Percentiles rank a stretch among this genome's conserved stretches.
Evolutionary conservation across 2,888 invertebrate species (phyloP).

Genomic region (Balanococcus diminutus): DNA sequence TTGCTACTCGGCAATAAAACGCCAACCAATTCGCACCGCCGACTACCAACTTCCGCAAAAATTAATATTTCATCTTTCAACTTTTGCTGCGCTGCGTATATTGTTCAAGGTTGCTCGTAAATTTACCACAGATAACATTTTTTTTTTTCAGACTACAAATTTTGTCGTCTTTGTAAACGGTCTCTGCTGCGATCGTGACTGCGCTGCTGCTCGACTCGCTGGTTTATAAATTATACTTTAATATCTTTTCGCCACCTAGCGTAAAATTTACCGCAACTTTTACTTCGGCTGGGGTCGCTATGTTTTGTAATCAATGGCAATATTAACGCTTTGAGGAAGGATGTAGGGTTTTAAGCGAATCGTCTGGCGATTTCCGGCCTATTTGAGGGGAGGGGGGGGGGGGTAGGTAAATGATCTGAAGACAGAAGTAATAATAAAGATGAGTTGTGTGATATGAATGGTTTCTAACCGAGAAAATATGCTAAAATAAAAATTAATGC

Average conservation of each 20-base stretch:
- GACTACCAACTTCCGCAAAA: not conserved
- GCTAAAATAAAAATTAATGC: too few relatives aligned
- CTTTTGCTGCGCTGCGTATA: not conserved
- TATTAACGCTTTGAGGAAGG: not conserved
- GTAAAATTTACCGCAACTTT: slow-evolving; percentile 2
- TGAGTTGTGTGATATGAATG: too few relatives aligned
- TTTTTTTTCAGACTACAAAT: not conserved
- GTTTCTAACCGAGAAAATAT: too few relatives aligned
- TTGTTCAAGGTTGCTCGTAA: slow-evolving; percentile 15
- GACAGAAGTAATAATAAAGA: too few relatives aligned
- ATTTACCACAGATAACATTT: slow-evolving; percentile 21
- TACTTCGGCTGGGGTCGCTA: not conserved
- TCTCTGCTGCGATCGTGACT: too few relatives aligned
- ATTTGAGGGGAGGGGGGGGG: too few relatives aligned
- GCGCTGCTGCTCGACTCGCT: not conserved
- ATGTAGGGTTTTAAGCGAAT: too few relatives aligned
- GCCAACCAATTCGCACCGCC: slow-evolving; percentile 2
- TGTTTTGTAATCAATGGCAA: not conserved
- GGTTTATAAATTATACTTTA: slow-evolving; percentile 22
- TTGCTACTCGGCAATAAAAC: not conserved
- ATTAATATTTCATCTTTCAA: slow-evolving; percentile 26
- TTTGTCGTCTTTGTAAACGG: slow-evolving; percentile 22
- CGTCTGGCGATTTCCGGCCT: too few relatives aligned
- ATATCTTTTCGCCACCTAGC: slow-evolving; percentile 1
- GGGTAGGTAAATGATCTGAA: too few relatives aligned